Conservation (phyloP, 2,797 vertebrate species). For the Rhinoraja longicauda region DNA sequence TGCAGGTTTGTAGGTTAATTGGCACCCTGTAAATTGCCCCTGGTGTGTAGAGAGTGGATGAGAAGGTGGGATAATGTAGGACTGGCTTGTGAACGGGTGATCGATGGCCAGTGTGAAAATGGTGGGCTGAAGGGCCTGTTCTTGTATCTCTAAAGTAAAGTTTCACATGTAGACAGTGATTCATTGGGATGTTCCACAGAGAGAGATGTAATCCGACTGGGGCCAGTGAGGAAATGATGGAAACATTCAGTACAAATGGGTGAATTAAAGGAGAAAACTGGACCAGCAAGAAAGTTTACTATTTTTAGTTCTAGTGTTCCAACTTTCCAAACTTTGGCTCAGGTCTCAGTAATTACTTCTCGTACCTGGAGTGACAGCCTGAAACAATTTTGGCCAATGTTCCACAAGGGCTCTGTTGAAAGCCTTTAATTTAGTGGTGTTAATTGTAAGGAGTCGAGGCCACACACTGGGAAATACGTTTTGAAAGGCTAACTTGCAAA, state of each 20-base stretch:
- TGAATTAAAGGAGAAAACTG: too few species aligned
- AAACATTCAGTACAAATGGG: too few species aligned
- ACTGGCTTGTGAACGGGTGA: too few species aligned
- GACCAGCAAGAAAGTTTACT: too few species aligned
- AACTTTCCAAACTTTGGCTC: background rate
- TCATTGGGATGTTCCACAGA: background rate
- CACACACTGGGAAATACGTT: background rate
- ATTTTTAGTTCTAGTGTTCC: background rate
- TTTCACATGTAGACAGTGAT: background rate
- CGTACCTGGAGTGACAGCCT: background rate
- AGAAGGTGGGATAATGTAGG: too few species aligned
- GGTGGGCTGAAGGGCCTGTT: too few species aligned
- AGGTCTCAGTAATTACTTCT: background rate
- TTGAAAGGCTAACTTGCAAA: background rate
- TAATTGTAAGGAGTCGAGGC: background rate
- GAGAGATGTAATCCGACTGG: too few species aligned
- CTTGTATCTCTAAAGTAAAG: background rate
- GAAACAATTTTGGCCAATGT: background rate
- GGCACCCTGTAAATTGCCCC: too few species aligned
- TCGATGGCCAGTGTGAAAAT: too few species aligned
- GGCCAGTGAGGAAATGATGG: too few species aligned
- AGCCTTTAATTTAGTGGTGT: background rate
- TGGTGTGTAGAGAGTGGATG: too few species aligned
- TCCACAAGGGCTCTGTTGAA: background rate
- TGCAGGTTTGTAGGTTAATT: too few species aligned